Base-by-base conservation (phyloP, 2,797 vertebrate genomes). In the Rhinogobio ventralis region DNA sequence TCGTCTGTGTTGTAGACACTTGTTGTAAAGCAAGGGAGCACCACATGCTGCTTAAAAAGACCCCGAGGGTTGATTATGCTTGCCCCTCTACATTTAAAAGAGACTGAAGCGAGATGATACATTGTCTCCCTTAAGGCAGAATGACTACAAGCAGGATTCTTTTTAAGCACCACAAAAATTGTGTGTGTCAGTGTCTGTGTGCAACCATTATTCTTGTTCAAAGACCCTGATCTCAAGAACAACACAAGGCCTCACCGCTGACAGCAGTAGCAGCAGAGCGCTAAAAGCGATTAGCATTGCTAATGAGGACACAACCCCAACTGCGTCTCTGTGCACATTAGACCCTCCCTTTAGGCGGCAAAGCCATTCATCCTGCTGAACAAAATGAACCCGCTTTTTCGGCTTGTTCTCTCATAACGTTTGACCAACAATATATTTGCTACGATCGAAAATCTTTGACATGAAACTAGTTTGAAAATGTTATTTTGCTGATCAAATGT, bases 71-170 rank as follows among this genome's bases (percentile, higher is more conserved):
- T 88, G 87, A 90, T 91, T 89, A 86, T 45, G 85, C 89, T 85
- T 81, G 86, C 82, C 87, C 87, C 87, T 80, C 83, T 76, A 88
- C n/a, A 76, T 86, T 86, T 88, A 81, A 88, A 90, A 91, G 90
- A 92, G 64, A 78, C 83, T 86, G 86, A 81, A 88, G 90, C 89
- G 87, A 90, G 69, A 53, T 82, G 79, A 86, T 87, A 28, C 81
- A 82, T 79, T 80, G 82, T 85, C 25, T 83, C 60, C 86, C 84
- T 66, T 15, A 81, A 84, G 79, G 90, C 89, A 77, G 68, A 68
- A 42, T 19, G 20, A 83, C 71, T 51, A 83, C 36, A 81, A 87
- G 83, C 64, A 42, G 81, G 84, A 66, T 88, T 77, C 10, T 53
- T 60, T 72, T 79, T 72, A 73, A 85, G 67, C 83, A 79, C 67